Base-by-base conservation (phyloP, 2,113 vertebrate genomes). In the Seriola quinqueradiata region DNA sequence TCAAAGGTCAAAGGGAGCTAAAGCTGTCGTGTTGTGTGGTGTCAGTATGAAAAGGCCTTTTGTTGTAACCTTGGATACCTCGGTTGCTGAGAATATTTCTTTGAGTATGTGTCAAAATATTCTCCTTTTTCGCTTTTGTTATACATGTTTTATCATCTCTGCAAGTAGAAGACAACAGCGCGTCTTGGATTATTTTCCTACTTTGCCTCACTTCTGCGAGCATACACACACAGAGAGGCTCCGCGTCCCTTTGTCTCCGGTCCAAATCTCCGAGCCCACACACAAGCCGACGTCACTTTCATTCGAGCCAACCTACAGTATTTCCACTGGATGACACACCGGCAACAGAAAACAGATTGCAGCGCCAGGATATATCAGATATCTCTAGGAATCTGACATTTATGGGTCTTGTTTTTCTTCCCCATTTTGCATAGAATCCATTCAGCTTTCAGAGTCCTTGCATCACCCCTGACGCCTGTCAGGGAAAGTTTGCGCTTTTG, bases 351-450 rank as follows among this genome's bases (percentile, higher is more conserved):
- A 84, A 86, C 77, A 86, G 61, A 88, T 85, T 87, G 80, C 76
- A 60, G 70, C 64, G 13, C 82, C 81, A 40, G 73, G 85, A 87
- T 77, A 52, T 77, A 84, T 92, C 86, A 82, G 84, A 86, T 90
- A 91, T 92, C 81, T 87, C 84, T 55, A 66, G 83, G 81, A 90
- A 87, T 88, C 81, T 92, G 86, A 92, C 86, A 90, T 91, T 91
- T 84, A 88, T 86, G 84, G 69, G 71, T 76, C 55, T 85, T 75
- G 52, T 84, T 92, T 90, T 87, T 86, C 42, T 76, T 38, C 70
- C 60, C 63, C 59, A 32, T 84, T 91, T 92, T 86, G 78, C 88
- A 86, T 85, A 57, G 70, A 88, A 85, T 73, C 44, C 77, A 58
- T 85, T 88, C 75, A 65, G 70, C 66, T 83, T 84, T 81, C 75